Base-by-base conservation (phyloP, 2,113 vertebrate genomes). In the Microcebus jonahi region DNA sequence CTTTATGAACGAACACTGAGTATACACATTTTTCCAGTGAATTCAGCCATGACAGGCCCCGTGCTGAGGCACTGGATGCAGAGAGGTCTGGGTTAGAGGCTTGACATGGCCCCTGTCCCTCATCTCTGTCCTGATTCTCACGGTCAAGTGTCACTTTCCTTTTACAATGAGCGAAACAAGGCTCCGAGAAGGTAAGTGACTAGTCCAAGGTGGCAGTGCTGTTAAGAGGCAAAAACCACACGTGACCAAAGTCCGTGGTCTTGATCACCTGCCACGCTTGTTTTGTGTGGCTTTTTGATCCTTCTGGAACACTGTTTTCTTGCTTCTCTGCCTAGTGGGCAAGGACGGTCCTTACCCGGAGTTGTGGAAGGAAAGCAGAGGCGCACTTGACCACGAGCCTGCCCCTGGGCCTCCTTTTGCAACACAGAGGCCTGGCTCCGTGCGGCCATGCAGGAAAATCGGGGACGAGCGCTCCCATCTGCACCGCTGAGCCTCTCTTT, bases 401-500 rank as follows among this genome's bases (percentile, higher is more conserved):
- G 2, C 48, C 23, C 55, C 10, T 7, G 0, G 45, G 10, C 18
- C 68, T 17, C 36, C 10, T 7, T 45, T 29, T 7, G 42, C n/a
- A 3, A 21, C 5, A 36, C 17, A 36, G 67, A 61, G n/a, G 23
- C 15, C 14, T 5, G 11, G 15, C 29, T 48, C 25, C 50, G 31
- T 4, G n/a, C 14, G 48, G 48, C 61, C 34, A 6, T 6, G 50
- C 6, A 1, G 15, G 25, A 12, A 27, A 4, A 15, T 17, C 23
- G 1, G 21, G 21, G 34, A 18, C 21, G 20, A 42, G 61, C 1
- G 1, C 29, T 3, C 12, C 4, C 6, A 4, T 36, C 53, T 12
- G 0, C 4, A 4, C 8, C 34, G 1, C 25, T 1, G 53, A 57
- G 63, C 14, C 6, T 4, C 2, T 3, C 29, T 63, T 70, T 63